Percentiles rank a stretch among this genome's conserved stretches.
phyloP scores from a whole-genome alignment of 2,888 invertebrate species.

The Subacronicta megacephala region DNA sequence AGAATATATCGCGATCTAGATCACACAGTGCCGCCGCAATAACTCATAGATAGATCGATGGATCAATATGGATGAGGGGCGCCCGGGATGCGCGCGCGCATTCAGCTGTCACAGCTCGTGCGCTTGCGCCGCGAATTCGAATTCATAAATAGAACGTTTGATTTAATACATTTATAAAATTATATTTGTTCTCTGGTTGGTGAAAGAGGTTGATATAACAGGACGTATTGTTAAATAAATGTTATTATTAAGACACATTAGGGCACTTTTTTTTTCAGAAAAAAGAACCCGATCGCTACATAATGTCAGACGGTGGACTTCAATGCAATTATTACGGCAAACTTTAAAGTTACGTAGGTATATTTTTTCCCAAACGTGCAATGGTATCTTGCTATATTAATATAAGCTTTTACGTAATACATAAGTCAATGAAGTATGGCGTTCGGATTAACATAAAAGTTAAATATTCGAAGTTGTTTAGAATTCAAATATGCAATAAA shows the following conservation, averaged over 20 bases:
- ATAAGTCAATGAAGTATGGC: slow-evolving; percentile 37
- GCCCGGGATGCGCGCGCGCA: slow-evolving; percentile 69
- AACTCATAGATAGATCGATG: slow-evolving; percentile 71
- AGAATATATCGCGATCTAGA: slow-evolving; percentile 72
- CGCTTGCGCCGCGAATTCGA: slow-evolving; percentile 59
- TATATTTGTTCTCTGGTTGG: slow-evolving; percentile 37
- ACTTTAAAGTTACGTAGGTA: slow-evolving; percentile 7
- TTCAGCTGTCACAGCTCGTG: slow-evolving; percentile 79
- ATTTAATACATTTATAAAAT: slow-evolving; percentile 60
- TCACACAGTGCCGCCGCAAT: slow-evolving; percentile 69
- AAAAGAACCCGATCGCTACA: no score
- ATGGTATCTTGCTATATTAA: slow-evolving; percentile 1
- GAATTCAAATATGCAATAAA: slow-evolving; percentile 33
- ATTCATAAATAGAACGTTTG: slow-evolving; percentile 65
- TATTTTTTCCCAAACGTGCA: not conserved
- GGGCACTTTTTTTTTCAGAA: not conserved
- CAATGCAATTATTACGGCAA: not conserved
- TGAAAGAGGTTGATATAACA: not conserved
- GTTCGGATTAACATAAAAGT: slow-evolving; percentile 35
- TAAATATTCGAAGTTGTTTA: slow-evolving; percentile 34
- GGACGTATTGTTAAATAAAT: slow-evolving; percentile 2
- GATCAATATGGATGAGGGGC: slow-evolving; percentile 82
- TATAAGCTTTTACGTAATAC: slow-evolving; percentile 24
- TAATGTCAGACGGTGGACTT: slow-evolving; percentile 6
- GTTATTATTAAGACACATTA: not conserved